phyloP scores from a whole-genome alignment of 1,140 invertebrate species.

The Choristoneura fumiferana region DNA sequence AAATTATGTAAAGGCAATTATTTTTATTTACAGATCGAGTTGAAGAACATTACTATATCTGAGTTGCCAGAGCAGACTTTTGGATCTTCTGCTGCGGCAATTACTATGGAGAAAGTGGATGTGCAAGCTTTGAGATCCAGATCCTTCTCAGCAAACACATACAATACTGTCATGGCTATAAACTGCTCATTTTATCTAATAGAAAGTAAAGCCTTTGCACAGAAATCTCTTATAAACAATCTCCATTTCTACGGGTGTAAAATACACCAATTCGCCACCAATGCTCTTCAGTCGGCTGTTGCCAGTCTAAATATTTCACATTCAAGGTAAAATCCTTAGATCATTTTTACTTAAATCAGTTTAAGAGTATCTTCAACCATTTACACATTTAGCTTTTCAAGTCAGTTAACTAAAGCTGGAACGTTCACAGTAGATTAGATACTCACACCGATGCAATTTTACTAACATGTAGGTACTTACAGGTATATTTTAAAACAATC shows the following conservation, averaged over 20 bases:
- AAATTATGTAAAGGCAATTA: too few relatives aligned
- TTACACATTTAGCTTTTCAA: too few relatives aligned
- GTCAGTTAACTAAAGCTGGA: too few relatives aligned
- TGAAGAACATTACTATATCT: constrained; percentile 81
- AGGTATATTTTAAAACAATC: too few relatives aligned
- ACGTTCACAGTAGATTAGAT: too few relatives aligned
- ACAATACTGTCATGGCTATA: constrained; percentile 80
- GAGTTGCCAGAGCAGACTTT: constrained; percentile 82
- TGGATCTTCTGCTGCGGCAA: constrained; percentile 80
- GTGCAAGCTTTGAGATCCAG: constrained; percentile 79
- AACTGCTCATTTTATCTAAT: constrained; percentile 81
- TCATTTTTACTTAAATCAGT: constrained; percentile 13
- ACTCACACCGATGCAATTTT: too few relatives aligned
- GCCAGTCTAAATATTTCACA: constrained; percentile 82
- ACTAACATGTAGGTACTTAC: too few relatives aligned
- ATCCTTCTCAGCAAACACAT: constrained; percentile 83
- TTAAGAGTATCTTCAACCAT: too few relatives aligned
- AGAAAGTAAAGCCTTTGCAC: constrained; percentile 82
- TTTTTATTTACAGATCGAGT: constrained; percentile 80
- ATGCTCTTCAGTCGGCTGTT: constrained; percentile 82
- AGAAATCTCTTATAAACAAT: constrained; percentile 80
- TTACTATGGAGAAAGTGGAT: constrained; percentile 80
- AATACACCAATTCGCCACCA: constrained; percentile 77
- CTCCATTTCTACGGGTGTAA: constrained; percentile 81
- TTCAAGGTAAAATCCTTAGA: constrained; percentile 79